Percentiles rank a stretch among this genome's conserved stretches.
These are phyloP conservation scores for Hafferia zeledoni DNA, from an alignment of 2,797 vertebrate species.

Conservation along the genomic window DNA sequence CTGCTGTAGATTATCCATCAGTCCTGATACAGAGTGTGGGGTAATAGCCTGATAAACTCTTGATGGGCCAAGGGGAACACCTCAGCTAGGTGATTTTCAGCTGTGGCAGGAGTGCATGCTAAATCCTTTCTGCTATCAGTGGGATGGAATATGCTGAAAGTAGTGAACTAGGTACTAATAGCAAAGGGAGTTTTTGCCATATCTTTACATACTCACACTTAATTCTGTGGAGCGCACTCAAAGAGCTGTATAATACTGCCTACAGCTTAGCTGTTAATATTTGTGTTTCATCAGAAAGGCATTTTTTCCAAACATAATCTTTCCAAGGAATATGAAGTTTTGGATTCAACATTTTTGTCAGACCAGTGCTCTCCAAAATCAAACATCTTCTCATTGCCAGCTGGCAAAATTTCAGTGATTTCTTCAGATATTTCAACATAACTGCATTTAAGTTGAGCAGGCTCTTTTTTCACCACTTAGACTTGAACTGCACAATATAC, in stretches of 20 bases:
- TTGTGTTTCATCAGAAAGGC: not conserved
- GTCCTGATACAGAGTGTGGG: no score
- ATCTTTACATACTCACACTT: not conserved
- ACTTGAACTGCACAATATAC: not conserved
- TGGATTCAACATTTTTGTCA: not conserved
- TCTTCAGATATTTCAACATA: slow-evolving; percentile 6
- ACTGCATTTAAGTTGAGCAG: not conserved
- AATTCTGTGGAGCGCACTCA: not conserved
- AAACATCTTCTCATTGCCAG: not conserved
- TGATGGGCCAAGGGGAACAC: no score
- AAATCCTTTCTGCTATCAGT: not conserved
- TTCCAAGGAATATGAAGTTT: not conserved
- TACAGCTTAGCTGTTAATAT: not conserved
- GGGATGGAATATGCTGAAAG: not conserved
- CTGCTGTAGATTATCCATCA: no score
- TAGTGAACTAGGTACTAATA: not conserved
- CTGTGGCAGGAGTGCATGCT: not conserved
- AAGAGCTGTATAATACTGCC: not conserved
- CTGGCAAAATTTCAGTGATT: not conserved
- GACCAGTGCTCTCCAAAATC: not conserved
- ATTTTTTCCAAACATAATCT: not conserved
- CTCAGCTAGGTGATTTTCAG: not conserved
- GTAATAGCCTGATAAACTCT: no score
- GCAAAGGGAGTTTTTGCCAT: not conserved
- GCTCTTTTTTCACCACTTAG: not conserved